These are phyloP conservation scores for Nothoprocta pentlandii DNA, from an alignment of 2,113 vertebrate species.

Conservation along the genomic window DNA sequence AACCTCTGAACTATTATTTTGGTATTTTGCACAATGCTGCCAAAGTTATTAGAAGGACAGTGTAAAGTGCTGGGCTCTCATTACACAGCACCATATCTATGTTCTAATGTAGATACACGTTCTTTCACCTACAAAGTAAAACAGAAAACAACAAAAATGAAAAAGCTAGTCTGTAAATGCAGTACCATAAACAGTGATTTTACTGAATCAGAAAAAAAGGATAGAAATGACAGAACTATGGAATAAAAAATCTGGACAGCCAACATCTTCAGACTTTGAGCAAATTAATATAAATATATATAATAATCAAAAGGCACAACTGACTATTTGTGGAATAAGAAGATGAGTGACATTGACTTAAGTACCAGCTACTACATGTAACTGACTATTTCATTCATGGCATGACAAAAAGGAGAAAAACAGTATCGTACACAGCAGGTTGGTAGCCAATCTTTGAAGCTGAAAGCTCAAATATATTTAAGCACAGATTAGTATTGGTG, in stretches of 20 bases:
- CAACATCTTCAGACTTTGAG: neutral
- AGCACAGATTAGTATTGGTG: neutral
- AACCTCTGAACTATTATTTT: neutral
- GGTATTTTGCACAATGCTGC: neutral
- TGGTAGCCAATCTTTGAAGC: neutral
- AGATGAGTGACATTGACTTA: neutral
- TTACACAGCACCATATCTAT: neutral
- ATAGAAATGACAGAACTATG: neutral
- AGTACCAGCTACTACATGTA: neutral
- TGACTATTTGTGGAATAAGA: neutral
- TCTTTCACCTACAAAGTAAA: conserved; percentile 7
- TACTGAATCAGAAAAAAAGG: neutral
- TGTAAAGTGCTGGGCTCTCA: neutral
- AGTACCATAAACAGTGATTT: neutral
- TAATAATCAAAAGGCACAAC: neutral
- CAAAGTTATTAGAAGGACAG: neutral
- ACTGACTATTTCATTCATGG: neutral
- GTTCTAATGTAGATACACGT: too few relatives aligned
- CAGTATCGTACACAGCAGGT: neutral
- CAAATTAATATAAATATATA: neutral
- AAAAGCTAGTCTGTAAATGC: neutral
- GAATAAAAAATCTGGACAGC: neutral
- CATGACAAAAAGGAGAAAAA: neutral
- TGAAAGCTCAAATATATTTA: neutral
- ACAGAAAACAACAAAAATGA: neutral